Percentiles rank a stretch among this genome's conserved stretches.
These are phyloP conservation scores for Chirona hameri DNA, from an alignment of 2,888 invertebrate species.

Conservation along the genomic window DNA sequence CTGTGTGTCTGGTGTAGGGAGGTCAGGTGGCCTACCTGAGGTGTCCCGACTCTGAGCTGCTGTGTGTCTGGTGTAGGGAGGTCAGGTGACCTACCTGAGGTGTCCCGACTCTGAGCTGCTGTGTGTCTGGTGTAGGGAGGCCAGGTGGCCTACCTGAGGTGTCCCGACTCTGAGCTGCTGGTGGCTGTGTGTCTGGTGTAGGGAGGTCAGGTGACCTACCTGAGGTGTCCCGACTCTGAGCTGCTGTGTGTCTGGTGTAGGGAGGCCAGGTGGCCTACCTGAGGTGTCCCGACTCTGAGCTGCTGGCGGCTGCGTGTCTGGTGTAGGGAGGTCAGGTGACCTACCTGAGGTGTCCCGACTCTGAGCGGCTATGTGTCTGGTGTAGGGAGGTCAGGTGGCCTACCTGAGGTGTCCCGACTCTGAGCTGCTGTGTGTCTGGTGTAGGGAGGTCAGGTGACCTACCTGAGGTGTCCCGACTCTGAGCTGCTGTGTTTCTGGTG, in stretches of 20 bases:
- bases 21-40: background rate
- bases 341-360: background rate
- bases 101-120: background rate
- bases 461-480: background rate
- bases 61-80: no score
- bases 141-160: background rate
- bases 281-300: slow-evolving; percentile 24
- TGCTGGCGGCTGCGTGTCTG: slow-evolving; percentile 22
- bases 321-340: background rate
- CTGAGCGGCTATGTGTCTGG: no score
- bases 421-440: slow-evolving; percentile 29
- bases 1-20: no score
- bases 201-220: background rate
- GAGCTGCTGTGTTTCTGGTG: no score
- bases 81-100: background rate
- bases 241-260: no score
- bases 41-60: slow-evolving; percentile 26
- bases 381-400: background rate
- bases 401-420: slow-evolving; percentile 22
- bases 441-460: no score
- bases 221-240: background rate
- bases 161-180: slow-evolving; percentile 26
- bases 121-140: no score
- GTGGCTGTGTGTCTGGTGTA: slow-evolving; percentile 3
- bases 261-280: background rate